Conservation (phyloP, 2,797 vertebrate genomes). For the Diceros bicornis region DNA sequence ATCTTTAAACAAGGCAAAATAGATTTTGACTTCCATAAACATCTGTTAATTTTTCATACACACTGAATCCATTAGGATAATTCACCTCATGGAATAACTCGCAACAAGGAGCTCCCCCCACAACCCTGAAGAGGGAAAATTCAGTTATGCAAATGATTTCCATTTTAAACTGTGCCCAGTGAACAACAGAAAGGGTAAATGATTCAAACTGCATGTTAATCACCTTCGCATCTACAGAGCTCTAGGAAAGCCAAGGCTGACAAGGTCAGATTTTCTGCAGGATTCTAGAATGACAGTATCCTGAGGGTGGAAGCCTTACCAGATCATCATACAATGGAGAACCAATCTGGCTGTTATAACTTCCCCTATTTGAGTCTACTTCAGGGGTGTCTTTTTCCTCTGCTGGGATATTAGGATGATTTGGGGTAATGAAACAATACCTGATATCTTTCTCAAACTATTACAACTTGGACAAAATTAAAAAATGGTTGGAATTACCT, state of each 20-base stretch:
- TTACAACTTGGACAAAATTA: not conserved
- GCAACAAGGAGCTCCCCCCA: slow-evolving; percentile 40
- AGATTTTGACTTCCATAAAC: slow-evolving; percentile 78
- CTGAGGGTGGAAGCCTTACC: not conserved
- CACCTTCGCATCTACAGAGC: slow-evolving; percentile 12
- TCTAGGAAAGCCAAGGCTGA: not conserved
- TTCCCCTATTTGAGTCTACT: not conserved
- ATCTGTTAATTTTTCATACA: slow-evolving; percentile 84
- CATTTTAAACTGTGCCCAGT: slow-evolving; percentile 63
- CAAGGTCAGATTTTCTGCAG: slow-evolving; percentile 21
- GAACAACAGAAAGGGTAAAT: slow-evolving; percentile 57
- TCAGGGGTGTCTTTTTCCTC: not conserved
- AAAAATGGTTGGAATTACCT: not conserved
- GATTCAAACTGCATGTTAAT: slow-evolving; percentile 67
- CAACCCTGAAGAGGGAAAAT: slow-evolving; percentile 43
- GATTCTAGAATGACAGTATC: not conserved
- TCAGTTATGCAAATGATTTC: slow-evolving; percentile 79
- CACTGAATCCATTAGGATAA: slow-evolving; percentile 79
- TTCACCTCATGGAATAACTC: slow-evolving; percentile 80
- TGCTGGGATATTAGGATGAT: not conserved
- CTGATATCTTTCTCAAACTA: not conserved
- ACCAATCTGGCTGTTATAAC: not conserved
- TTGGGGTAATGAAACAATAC: not conserved
- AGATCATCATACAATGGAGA: not conserved
- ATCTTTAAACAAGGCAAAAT: slow-evolving; percentile 83